phyloP scores from a whole-genome alignment of 1,140 invertebrate species.

The Lepidotrigona ventralis region DNA sequence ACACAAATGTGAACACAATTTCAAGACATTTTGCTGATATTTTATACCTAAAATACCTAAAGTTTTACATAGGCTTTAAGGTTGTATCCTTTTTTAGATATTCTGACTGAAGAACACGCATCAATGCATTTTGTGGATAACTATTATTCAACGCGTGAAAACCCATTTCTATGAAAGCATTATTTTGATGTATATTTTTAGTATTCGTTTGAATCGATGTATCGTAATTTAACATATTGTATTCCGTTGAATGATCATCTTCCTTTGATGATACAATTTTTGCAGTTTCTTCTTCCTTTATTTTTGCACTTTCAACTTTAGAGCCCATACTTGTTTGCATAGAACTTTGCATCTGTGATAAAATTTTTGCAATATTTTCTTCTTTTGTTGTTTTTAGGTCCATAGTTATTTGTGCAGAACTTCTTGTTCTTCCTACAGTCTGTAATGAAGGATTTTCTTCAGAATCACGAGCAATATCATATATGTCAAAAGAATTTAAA shows the following conservation, averaged over 20 bases:
- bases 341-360: background rate
- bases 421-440: background rate
- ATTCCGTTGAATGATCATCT: background rate
- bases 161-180: conserved; percentile 55
- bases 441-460: background rate
- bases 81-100: conserved; percentile 57
- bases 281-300: background rate
- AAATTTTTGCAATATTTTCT: background rate
- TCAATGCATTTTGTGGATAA: conserved; percentile 37
- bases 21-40: background rate
- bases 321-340: background rate
- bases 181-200: background rate
- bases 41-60: background rate
- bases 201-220: conserved; percentile 23
- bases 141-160: conserved; percentile 19
- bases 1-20: background rate
- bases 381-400: background rate
- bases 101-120: conserved; percentile 56
- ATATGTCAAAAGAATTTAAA: conserved; percentile 33
- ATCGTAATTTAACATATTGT: background rate
- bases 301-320: background rate
- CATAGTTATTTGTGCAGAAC: background rate
- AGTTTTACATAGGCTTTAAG: conserved; percentile 47
- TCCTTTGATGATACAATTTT: background rate
- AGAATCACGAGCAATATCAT: conserved; percentile 16